phyloP scores from a whole-genome alignment of 2,113 vertebrate genomes.

The Chaenocephalus aceratus region DNA sequence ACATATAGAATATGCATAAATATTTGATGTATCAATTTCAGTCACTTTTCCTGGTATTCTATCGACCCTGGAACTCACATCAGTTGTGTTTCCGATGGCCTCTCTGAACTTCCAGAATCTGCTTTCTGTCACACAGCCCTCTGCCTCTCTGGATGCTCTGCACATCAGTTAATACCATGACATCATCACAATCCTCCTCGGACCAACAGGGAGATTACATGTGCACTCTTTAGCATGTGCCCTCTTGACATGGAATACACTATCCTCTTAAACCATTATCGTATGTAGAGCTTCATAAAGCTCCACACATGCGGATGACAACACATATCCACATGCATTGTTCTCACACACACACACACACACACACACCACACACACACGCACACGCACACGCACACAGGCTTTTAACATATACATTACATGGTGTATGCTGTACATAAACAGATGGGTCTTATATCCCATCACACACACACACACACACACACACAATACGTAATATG shows the following conservation, averaged over 20 bases:
- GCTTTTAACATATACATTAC: too few species aligned
- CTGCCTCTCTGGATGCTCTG: neutral
- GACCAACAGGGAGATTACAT: slow-evolving; percentile 34
- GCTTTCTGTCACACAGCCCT: neutral
- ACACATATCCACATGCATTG: neutral
- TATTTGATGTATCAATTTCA: too few species aligned
- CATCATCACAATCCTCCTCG: slow-evolving; percentile 20
- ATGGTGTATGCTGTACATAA: too few species aligned
- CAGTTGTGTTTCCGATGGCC: neutral
- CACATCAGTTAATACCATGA: slow-evolving; percentile 37
- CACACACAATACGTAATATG: neutral
- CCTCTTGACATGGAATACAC: slow-evolving; percentile 28
- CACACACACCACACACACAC: neutral
- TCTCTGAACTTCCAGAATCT: neutral
- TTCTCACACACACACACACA: slow-evolving; percentile 2
- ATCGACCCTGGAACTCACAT: neutral
- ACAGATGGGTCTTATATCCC: too few species aligned
- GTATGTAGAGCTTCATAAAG: slow-evolving; percentile 11
- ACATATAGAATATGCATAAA: too few species aligned
- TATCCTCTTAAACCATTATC: slow-evolving; percentile 40
- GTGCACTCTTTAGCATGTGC: slow-evolving; percentile 36
- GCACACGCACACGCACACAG: neutral
- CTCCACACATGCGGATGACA: neutral
- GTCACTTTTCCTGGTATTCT: neutral
- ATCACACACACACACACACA: too few species aligned